phyloP scores from a whole-genome alignment of 2,797 vertebrate genomes.

The Gila robusta region DNA sequence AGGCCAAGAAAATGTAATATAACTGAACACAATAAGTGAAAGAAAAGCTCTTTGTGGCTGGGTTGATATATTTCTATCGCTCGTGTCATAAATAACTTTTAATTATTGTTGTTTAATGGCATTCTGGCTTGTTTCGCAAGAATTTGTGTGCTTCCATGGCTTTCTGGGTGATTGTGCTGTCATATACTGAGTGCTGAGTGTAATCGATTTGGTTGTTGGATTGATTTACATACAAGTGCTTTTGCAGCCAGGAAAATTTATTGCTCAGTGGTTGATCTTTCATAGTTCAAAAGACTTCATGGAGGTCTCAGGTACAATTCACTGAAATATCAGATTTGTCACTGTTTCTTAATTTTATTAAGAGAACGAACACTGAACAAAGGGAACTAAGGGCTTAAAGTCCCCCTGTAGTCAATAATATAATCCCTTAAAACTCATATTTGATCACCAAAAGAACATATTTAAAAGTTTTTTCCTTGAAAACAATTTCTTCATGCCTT shows the following conservation, averaged over 20 bases:
- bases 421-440: no score
- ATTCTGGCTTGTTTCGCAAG: constrained; percentile 1
- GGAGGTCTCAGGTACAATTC: background rate
- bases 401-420: no score
- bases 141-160: constrained; percentile 1
- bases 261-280: background rate
- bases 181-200: constrained; percentile 42
- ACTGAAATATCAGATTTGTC: background rate
- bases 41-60: constrained; percentile 28
- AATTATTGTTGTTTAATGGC: constrained; percentile 6
- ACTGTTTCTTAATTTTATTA: background rate
- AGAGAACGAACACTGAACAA: background rate
- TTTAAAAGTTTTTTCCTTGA: no score
- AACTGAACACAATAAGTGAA: background rate
- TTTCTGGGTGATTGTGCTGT: background rate
- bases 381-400: background rate
- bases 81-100: constrained; percentile 31
- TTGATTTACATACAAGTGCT: constrained; percentile 11
- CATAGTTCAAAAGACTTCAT: background rate
- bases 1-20: constrained; percentile 15
- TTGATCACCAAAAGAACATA: no score
- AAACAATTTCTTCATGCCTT: no score
- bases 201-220: constrained; percentile 54
- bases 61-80: constrained; percentile 2
- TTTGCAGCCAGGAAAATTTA: background rate